Conservation (phyloP, 2,113 vertebrate genomes). For the Sinocyclocheilus grahami region DNA sequence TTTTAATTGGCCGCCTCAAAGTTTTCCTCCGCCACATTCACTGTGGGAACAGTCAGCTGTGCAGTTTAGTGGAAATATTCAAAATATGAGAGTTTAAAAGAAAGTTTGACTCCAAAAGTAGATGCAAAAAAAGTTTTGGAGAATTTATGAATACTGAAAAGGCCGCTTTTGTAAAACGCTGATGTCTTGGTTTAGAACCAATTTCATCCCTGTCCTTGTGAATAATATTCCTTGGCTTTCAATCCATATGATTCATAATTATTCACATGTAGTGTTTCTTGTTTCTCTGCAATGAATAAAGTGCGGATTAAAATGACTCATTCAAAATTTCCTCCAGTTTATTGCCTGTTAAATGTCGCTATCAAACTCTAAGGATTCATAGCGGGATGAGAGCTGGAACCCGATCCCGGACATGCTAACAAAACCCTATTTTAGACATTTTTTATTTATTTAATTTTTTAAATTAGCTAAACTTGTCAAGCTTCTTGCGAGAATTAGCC, state of each 20-base stretch:
- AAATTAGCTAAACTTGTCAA: slow-evolving; percentile 72
- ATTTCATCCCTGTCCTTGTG: not conserved
- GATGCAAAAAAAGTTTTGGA: too few species aligned
- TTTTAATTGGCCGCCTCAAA: not conserved
- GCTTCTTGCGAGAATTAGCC: slow-evolving; percentile 61
- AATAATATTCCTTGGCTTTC: slow-evolving; percentile 15
- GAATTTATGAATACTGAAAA: not conserved
- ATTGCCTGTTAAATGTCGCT: slow-evolving; percentile 54
- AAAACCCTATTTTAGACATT: slow-evolving; percentile 56
- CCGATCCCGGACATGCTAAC: slow-evolving; percentile 57
- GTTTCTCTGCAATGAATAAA: slow-evolving; percentile 29
- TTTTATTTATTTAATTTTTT: slow-evolving; percentile 46
- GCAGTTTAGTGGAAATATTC: not conserved
- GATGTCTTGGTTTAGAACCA: not conserved
- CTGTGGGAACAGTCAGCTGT: not conserved
- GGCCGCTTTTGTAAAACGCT: not conserved
- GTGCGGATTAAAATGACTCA: slow-evolving; percentile 44
- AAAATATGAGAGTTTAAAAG: not conserved
- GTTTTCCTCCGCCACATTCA: not conserved
- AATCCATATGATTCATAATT: slow-evolving; percentile 12
- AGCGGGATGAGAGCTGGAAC: not conserved
- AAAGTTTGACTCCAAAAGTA: not conserved
- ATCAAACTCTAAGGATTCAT: slow-evolving; percentile 32
- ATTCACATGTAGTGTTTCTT: slow-evolving; percentile 13
- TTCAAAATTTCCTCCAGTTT: slow-evolving; percentile 36